Evolutionary conservation across 2,888 invertebrate genomes (phyloP).

Genomic region (Lasioglossum calceatum): DNA sequence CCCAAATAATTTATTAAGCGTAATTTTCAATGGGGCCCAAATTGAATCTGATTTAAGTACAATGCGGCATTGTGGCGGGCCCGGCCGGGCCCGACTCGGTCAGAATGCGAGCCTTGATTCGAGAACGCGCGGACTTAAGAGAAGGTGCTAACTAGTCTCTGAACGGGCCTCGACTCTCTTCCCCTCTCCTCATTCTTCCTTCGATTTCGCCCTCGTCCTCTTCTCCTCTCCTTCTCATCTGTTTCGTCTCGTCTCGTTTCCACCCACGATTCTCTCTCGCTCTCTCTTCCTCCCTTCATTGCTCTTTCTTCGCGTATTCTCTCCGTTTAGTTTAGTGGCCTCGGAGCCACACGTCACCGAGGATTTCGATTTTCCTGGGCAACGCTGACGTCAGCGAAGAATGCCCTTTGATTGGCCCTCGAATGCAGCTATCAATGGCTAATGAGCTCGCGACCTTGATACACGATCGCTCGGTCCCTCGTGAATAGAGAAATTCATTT

Average conservation of each 20-base stretch:
- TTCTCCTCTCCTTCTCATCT: slow-evolving; percentile 6
- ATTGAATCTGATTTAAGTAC: slow-evolving; percentile 85
- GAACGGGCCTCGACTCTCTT: slow-evolving; percentile 67
- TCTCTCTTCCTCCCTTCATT: slow-evolving; percentile 16
- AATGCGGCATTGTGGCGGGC: slow-evolving; percentile 81
- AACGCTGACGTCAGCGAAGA: slow-evolving; percentile 75
- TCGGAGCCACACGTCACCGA: slow-evolving; percentile 55
- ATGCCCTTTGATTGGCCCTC: slow-evolving; percentile 78
- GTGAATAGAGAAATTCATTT: slow-evolving; percentile 61
- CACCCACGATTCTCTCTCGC: slow-evolving; percentile 4
- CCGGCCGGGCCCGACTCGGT: slow-evolving; percentile 62
- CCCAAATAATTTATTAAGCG: slow-evolving; percentile 84
- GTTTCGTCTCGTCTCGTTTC: background rate
- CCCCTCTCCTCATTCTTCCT: slow-evolving; percentile 32
- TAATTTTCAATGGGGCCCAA: slow-evolving; percentile 84
- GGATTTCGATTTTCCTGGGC: slow-evolving; percentile 69
- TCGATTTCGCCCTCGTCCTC: slow-evolving; percentile 17
- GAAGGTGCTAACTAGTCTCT: slow-evolving; percentile 82
- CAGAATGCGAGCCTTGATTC: slow-evolving; percentile 81
- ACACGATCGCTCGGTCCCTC: slow-evolving; percentile 34
- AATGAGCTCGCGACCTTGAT: slow-evolving; percentile 74
- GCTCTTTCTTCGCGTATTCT: slow-evolving; percentile 22
- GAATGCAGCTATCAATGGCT: slow-evolving; percentile 73
- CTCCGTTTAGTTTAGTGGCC: slow-evolving; percentile 8
- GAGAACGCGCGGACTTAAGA: slow-evolving; percentile 74